Evolutionary conservation across 2,888 invertebrate genomes (phyloP), one percentile per base, ranked within the genome.

Genomic region (Chloroclysta siterata): DNA sequence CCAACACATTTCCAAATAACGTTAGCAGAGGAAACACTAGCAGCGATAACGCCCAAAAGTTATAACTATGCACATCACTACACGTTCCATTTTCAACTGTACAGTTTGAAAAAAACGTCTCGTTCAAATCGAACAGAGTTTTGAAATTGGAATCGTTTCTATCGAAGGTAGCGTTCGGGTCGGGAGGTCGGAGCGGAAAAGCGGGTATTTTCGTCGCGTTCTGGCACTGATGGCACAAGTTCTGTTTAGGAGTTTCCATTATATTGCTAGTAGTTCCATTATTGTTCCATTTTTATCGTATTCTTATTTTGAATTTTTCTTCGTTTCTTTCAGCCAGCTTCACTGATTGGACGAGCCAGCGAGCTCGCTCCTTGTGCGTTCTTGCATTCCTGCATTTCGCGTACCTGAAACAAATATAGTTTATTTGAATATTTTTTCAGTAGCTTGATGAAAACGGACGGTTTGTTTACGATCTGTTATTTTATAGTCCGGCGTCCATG

Each of bases 1-100:
- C 99, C 78, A 99, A 94, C 70, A 99, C 97, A 90, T 99, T 99
- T 66, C 99, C 99, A 88, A 99, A 98, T 65, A 99, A 94, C 39
- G 99, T 99, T 78, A 98, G 94, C 77, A 98, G 94, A 44, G 99
- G 99, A 82, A 99, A 98, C 73, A 99, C 94, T 78, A 98, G 94
- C 68, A 99, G 93, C 72, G 97, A 95, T 70, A 98, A 90, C 73
- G 97, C 97, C 97, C 97, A 97, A 84, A 96, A 96, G 88, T 97
- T 97, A 80, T 95, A 95, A 74, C 89, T 90, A 39, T 73, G 72
- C 76, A 84, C 87, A 66, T 88, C 86, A 84, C 86, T 84, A 79
- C 87, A 86, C 68, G 88, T 89, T 74, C 82, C 84, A 73, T 87
- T 89, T 70, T 51, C 51, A 51, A 75, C 81, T 39, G 72, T 65